Evolutionary conservation across 2,888 invertebrate genomes (phyloP), one percentile per base, ranked within the genome.

Genomic region (Caenorhabditis sp.): DNA sequence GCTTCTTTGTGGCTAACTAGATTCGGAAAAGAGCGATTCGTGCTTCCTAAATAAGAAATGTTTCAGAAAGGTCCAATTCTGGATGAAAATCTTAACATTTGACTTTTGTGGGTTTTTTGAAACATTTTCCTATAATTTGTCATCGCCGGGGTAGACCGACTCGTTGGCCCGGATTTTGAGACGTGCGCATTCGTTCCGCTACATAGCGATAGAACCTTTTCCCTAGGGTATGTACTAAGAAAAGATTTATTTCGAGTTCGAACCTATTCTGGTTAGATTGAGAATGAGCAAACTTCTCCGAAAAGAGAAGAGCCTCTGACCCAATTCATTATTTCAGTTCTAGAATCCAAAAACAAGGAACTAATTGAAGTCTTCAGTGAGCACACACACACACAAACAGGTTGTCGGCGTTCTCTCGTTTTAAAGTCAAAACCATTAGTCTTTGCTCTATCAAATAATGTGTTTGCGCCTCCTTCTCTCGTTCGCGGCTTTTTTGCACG

Each of bases 241-340:
- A 48, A 66, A 66, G 56, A 66, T 66, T 56, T 56, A 56, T 56
- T 56, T 56, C 17, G 41, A 56, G 15, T 39, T n/a, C n/a, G 13
- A 41, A 24, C 55, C 17, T 41, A 41, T 56, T 56, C 24, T 20
- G 27, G 26, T 41, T 26, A 26, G 20, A 24, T 39, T 32, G 6
- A 15, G 26, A 27, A 43, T 48, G 5, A 24, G 30, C 9, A 30
- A 5, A 30, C 30, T 30, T 7, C 30, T 30, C n/a, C n/a, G 35
- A 9, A 30, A 30, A 9, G 30, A 30, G 9, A 30, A 5, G 30
- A 5, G 30, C 30, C 9, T 30, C 30, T 30, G 30, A 9, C 35
- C 35, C 35, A 35, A 35, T 35, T 35, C 13, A 35, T 35, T 35
- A 35, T 9, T 2, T 35, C 35, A 3, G 9, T 35, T 13, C 9